phyloP scores from a whole-genome alignment of 2,113 vertebrate genomes.

The Anolis carolinensis region DNA sequence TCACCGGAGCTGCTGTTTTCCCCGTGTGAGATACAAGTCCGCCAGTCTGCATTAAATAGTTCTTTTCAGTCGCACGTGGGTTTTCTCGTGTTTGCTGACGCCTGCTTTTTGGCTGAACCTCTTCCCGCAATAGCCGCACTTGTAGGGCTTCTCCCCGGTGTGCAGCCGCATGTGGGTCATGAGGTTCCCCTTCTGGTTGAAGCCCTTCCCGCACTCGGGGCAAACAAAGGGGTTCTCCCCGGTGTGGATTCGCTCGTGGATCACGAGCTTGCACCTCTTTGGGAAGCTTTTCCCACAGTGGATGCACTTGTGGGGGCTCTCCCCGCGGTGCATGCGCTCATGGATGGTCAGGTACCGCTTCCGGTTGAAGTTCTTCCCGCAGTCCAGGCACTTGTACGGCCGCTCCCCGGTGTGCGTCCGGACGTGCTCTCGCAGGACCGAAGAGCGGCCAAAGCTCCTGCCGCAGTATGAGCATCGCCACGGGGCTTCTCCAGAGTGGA shows the following conservation, averaged over 20 bases:
- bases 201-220: slow-evolving; percentile 51
- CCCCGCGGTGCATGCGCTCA: slow-evolving; percentile 35
- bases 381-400: slow-evolving; percentile 25
- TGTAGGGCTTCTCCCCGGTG: slow-evolving; percentile 56
- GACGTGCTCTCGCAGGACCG: slow-evolving; percentile 49
- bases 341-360: slow-evolving; percentile 30
- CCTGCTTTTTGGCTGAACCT: slow-evolving; percentile 54
- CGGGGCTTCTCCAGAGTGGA: neutral
- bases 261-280: slow-evolving; percentile 19
- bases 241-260: slow-evolving; percentile 33
- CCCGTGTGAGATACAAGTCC: neutral
- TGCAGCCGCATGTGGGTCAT: slow-evolving; percentile 51
- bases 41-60: neutral
- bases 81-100: slow-evolving; percentile 56
- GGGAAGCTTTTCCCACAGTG: slow-evolving; percentile 48
- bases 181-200: slow-evolving; percentile 27
- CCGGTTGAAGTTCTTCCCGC: slow-evolving; percentile 26
- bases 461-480: slow-evolving; percentile 58
- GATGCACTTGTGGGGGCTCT: slow-evolving; percentile 39
- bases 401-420: slow-evolving; percentile 41
- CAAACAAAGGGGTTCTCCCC: neutral
- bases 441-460: neutral
- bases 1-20: neutral
- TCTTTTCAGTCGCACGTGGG: slow-evolving; percentile 46
- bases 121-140: slow-evolving; percentile 57